Evolutionary conservation across 2,797 vertebrate species (phyloP).

Genomic region (Coreius guichenoti): DNA sequence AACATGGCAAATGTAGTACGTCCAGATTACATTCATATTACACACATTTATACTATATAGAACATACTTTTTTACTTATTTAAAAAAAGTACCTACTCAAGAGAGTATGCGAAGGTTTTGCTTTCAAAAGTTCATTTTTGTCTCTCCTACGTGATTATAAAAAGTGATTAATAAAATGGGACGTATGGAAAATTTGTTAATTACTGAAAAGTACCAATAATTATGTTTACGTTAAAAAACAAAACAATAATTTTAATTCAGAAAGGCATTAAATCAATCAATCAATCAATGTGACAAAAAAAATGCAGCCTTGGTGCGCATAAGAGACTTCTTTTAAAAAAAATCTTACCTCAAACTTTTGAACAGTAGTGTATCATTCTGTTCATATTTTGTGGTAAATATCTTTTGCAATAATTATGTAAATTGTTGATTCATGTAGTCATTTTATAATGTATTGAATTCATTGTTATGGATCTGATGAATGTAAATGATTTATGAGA

Average conservation of each 20-base stretch:
- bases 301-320: too few species aligned
- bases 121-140: not conserved
- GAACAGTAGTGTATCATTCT: not conserved
- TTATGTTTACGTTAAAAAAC: not conserved
- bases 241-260: not conserved
- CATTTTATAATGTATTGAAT: constrained; percentile 10
- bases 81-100: too few species aligned
- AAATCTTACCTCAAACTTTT: not conserved
- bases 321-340: too few species aligned
- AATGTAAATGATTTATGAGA: not conserved
- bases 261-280: not conserved
- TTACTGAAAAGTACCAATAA: not conserved
- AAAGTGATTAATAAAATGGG: not conserved
- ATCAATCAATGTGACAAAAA: too few species aligned
- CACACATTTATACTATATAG: too few species aligned
- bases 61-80: too few species aligned
- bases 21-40: too few species aligned
- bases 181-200: not conserved
- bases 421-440: not conserved
- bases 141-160: not conserved
- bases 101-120: too few species aligned
- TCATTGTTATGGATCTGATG: constrained; percentile 7
- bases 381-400: not conserved
- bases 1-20: too few species aligned
- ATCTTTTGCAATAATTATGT: not conserved